Percentiles rank a stretch among this genome's conserved stretches.
Conservation (phyloP, 2,113 vertebrate genomes). For the Aegotheles bennettii region DNA sequence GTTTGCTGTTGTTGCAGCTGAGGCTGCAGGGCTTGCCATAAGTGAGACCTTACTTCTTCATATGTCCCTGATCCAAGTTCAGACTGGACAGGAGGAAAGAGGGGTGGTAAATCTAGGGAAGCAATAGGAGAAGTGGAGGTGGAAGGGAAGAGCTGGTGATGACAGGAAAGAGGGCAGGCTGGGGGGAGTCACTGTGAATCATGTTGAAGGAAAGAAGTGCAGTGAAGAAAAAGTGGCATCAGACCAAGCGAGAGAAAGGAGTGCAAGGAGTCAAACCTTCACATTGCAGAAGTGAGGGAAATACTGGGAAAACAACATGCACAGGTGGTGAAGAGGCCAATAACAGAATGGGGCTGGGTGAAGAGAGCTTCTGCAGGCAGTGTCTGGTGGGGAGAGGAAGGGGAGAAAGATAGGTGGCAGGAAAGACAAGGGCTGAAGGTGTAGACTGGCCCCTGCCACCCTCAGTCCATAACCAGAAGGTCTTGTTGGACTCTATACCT, state of each 20-base stretch:
- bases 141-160: background rate
- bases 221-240: background rate
- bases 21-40: background rate
- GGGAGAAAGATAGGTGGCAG: fast-evolving
- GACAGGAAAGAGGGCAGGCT: background rate
- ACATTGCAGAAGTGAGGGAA: background rate
- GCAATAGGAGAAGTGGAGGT: background rate
- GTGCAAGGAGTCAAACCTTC: background rate
- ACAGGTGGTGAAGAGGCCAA: background rate
- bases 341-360: background rate
- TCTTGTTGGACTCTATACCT: background rate
- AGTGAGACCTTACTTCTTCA: background rate
- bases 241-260: background rate
- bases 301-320: background rate
- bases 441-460: background rate
- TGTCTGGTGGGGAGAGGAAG: fast-evolving
- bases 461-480: background rate
- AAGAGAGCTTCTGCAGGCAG: background rate
- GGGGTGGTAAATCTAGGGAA: background rate
- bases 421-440: background rate
- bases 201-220: background rate
- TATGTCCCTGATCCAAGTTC: background rate
- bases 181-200: fast-evolving
- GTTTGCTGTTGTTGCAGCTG: background rate
- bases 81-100: background rate